Evolutionary conservation across 2,113 vertebrate genomes (phyloP).

Genomic region (Rallus limicola): DNA sequence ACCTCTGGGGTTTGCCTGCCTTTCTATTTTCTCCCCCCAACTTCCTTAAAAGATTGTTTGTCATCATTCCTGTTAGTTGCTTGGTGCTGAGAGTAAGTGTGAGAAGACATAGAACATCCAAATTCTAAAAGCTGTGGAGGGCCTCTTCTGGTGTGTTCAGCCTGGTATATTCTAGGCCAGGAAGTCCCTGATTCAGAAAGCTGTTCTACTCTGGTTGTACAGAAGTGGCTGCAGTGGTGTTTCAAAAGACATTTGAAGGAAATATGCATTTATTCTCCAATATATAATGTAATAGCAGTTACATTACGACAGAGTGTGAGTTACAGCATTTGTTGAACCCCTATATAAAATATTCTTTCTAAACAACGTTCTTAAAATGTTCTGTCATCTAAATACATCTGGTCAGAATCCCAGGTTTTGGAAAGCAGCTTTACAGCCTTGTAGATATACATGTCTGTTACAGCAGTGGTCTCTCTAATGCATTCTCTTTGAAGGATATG

Average conservation of each 20-base stretch:
- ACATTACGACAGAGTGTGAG: not conserved
- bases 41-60: not conserved
- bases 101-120: fast-evolving
- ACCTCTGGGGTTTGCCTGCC: not conserved
- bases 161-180: not conserved
- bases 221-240: not conserved
- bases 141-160: not conserved
- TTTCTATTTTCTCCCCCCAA: not conserved
- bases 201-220: not conserved
- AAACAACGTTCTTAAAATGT: not conserved
- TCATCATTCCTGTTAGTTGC: not conserved
- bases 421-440: not conserved
- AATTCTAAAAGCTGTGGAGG: not conserved
- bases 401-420: not conserved
- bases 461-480: constrained; percentile 19
- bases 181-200: not conserved
- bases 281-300: not conserved
- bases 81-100: not conserved
- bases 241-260: not conserved
- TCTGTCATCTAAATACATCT: not conserved
- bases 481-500: constrained; percentile 16
- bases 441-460: not conserved
- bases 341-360: not conserved
- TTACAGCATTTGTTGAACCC: not conserved
- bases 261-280: not conserved